These are phyloP conservation scores for Polymixis flavicincta DNA, from an alignment of 2,888 invertebrate species.

Conservation along the genomic window DNA sequence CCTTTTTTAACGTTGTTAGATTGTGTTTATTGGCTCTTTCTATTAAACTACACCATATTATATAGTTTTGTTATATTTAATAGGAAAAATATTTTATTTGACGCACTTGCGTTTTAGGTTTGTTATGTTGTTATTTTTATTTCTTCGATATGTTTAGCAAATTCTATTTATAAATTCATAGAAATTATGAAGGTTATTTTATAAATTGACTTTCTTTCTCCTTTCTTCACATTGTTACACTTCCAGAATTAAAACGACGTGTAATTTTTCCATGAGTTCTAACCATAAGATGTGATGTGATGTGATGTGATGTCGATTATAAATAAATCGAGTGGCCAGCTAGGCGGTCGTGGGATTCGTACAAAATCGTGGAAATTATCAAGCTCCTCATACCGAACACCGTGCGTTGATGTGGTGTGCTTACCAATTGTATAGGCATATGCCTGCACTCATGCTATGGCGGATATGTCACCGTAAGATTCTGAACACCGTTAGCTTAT, in stretches of 20 bases:
- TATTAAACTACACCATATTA: constrained; percentile 18
- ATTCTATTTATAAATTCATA: constrained; percentile 33
- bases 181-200: constrained; percentile 15
- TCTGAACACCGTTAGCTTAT: too few species aligned
- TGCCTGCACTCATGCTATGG: background rate
- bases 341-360: constrained; percentile 44
- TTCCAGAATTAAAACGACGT: constrained; percentile 2
- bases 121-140: constrained; percentile 51
- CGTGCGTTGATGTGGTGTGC: constrained; percentile 12
- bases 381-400: constrained; percentile 37
- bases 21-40: constrained; percentile 38
- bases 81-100: constrained; percentile 34
- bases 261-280: background rate
- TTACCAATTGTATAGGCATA: background rate
- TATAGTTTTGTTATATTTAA: constrained; percentile 42
- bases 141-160: constrained; percentile 33
- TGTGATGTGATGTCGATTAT: constrained; percentile 37
- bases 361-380: constrained; percentile 42
- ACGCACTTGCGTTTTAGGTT: constrained; percentile 29
- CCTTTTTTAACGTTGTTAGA: constrained; percentile 26
- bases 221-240: background rate
- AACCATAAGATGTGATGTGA: background rate
- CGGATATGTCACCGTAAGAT: too few species aligned
- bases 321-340: constrained; percentile 34
- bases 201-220: background rate